These are phyloP conservation scores for Zaprionus davidi DNA, from an alignment of 1,140 invertebrate genomes.

Conservation along the genomic window DNA sequence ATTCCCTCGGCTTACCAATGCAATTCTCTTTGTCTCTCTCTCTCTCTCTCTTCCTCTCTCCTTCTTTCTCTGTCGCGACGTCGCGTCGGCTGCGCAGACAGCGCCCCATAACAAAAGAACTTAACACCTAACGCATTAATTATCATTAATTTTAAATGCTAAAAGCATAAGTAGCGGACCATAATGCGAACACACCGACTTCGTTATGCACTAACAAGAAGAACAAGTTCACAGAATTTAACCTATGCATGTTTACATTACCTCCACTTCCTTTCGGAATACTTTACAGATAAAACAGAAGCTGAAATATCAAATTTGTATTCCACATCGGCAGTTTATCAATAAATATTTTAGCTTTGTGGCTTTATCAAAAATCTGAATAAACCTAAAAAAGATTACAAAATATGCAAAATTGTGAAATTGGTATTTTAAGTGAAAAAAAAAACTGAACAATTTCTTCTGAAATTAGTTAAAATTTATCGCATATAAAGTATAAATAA, in stretches of 20 bases:
- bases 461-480: background rate
- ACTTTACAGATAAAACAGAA: background rate
- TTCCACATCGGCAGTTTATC: background rate
- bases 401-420: background rate
- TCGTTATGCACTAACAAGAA: background rate
- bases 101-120: conserved; percentile 37
- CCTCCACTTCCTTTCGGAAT: no score
- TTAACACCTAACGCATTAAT: conserved; percentile 60
- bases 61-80: background rate
- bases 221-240: background rate
- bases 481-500: background rate
- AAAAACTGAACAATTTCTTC: background rate
- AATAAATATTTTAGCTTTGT: background rate
- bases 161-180: conserved; percentile 19
- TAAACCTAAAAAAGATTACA: background rate
- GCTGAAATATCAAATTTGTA: background rate
- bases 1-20: background rate
- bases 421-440: background rate
- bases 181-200: background rate
- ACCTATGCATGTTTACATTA: background rate
- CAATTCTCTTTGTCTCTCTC: background rate
- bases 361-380: background rate
- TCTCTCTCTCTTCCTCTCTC: background rate
- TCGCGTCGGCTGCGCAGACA: conserved; percentile 7
- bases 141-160: conserved; percentile 51